Percentiles rank a stretch among this genome's conserved stretches.
Evolutionary conservation across 2,888 invertebrate genomes (phyloP).

Genomic region (Ctena decussata): DNA sequence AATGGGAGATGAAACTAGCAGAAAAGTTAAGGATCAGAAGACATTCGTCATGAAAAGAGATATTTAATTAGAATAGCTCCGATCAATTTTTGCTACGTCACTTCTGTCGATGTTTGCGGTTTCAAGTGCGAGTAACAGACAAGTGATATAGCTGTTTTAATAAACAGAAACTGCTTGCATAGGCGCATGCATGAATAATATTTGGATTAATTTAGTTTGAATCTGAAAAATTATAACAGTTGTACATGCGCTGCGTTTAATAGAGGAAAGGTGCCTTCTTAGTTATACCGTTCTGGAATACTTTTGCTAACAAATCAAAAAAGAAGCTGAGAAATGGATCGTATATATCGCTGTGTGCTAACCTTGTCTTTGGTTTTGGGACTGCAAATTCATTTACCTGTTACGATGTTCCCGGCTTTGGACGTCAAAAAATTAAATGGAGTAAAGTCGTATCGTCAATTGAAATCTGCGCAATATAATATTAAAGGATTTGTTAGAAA

Average conservation of each 20-base stretch:
- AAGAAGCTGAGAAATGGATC: constrained; percentile 34
- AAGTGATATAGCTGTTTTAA: too few species aligned
- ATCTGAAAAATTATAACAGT: too few species aligned
- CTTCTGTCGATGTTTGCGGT: background rate
- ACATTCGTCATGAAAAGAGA: background rate
- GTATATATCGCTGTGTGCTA: constrained; percentile 30
- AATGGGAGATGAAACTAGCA: background rate
- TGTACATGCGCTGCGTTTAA: too few species aligned
- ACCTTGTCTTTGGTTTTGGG: constrained; percentile 45
- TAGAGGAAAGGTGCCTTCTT: too few species aligned
- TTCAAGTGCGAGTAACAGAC: background rate
- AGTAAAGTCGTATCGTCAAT: too few species aligned
- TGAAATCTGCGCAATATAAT: too few species aligned
- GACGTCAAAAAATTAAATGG: background rate
- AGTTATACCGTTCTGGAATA: too few species aligned
- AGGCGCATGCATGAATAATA: too few species aligned
- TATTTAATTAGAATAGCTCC: background rate
- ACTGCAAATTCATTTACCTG: constrained; percentile 54
- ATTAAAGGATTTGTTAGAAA: too few species aligned
- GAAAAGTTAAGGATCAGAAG: background rate
- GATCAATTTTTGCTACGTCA: background rate
- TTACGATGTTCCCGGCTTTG: constrained; percentile 59
- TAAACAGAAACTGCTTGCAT: too few species aligned
- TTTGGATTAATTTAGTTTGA: too few species aligned
- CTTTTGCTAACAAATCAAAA: too few species aligned